A percentile compares a stretch with the other conserved stretches of the same genome.
Conservation (phyloP, 1,140 invertebrate genomes). For the Asobara japonica region DNA sequence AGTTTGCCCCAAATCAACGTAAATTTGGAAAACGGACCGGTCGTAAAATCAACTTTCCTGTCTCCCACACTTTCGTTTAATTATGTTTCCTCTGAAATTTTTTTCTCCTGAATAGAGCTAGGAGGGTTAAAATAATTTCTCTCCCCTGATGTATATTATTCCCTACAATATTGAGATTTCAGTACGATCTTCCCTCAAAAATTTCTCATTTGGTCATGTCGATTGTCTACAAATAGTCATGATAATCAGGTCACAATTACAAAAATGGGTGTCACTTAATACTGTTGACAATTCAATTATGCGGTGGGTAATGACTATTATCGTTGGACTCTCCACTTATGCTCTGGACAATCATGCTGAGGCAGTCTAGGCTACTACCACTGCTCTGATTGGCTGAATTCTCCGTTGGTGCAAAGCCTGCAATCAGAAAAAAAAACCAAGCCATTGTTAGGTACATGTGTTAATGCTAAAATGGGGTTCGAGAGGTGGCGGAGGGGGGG, state of each 20-base stretch:
- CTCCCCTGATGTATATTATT: too few relatives aligned
- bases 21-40: too few relatives aligned
- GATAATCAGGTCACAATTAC: neutral
- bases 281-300: constrained; percentile 39
- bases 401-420: constrained; percentile 64
- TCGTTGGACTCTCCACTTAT: constrained; percentile 62
- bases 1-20: too few relatives aligned
- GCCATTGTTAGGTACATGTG: constrained; percentile 1
- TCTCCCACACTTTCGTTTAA: too few relatives aligned
- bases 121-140: too few relatives aligned
- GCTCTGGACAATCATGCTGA: constrained; percentile 75
- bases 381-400: constrained; percentile 53
- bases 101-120: too few relatives aligned
- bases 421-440: constrained; percentile 44
- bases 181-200: too few relatives aligned
- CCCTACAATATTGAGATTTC: too few relatives aligned
- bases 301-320: constrained; percentile 41
- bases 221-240: neutral
- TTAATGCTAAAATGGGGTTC: neutral
- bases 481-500: too few relatives aligned
- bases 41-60: too few relatives aligned
- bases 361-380: constrained; percentile 71
- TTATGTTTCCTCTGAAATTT: too few relatives aligned
- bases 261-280: constrained; percentile 13
- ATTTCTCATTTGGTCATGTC: constrained; percentile 6